Conservation (phyloP, 2,113 vertebrate species). For the Cyprinodon brontotheroides region DNA sequence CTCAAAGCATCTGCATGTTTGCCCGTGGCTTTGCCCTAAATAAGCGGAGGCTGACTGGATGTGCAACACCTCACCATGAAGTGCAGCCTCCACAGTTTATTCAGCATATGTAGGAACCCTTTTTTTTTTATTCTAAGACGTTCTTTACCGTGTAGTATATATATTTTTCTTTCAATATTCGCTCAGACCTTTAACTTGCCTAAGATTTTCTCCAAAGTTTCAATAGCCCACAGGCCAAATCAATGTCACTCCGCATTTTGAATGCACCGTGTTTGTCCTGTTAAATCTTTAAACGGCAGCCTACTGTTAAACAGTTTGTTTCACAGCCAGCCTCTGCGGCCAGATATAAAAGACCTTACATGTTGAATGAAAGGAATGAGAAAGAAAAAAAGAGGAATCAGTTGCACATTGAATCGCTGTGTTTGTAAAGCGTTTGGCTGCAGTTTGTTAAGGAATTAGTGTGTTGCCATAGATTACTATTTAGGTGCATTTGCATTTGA, state of each 20-base stretch:
- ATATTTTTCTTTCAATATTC: not conserved
- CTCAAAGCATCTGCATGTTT: constrained; percentile 61
- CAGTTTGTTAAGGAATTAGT: constrained; percentile 78
- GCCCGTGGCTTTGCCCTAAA: constrained; percentile 51
- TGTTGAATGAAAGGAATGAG: not conserved
- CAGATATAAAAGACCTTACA: constrained; percentile 32
- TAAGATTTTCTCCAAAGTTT: constrained; percentile 50
- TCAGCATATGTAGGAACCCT: not conserved
- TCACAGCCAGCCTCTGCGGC: constrained; percentile 37
- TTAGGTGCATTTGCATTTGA: constrained; percentile 79
- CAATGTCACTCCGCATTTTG: constrained; percentile 55
- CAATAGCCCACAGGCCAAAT: constrained; percentile 50
- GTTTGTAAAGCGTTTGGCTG: constrained; percentile 72
- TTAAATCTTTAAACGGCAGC: constrained; percentile 63
- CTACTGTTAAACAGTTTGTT: constrained; percentile 42
- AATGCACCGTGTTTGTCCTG: constrained; percentile 56
- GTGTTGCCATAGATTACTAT: constrained; percentile 78
- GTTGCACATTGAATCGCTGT: constrained; percentile 44
- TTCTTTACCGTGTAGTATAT: not conserved
- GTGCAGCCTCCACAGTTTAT: not conserved
- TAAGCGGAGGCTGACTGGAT: not conserved
- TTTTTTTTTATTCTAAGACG: not conserved
- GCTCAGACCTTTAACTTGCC: constrained; percentile 31
- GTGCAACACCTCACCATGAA: not conserved
- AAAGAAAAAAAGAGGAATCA: constrained; percentile 10